Percentiles rank a stretch among this genome's conserved stretches.
phyloP scores from a whole-genome alignment of 2,797 vertebrate species.

The Pantherophis vulpinus region DNA sequence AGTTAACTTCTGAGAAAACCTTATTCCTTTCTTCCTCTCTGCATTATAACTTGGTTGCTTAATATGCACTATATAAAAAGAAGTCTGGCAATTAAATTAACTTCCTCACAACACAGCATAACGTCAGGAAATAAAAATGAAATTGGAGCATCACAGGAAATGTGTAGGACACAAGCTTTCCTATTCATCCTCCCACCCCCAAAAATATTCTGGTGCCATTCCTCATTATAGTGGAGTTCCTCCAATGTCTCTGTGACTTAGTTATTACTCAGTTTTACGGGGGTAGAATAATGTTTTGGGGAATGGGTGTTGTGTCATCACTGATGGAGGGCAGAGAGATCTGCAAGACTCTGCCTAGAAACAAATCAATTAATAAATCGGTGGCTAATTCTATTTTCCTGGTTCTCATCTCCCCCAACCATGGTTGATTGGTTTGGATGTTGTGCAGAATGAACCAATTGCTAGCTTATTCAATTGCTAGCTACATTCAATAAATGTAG shows the following conservation, averaged over 20 bases:
- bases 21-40: background rate
- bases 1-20: background rate
- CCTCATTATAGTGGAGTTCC: background rate
- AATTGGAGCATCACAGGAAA: background rate
- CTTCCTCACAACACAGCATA: background rate
- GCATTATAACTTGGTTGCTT: background rate
- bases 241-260: background rate
- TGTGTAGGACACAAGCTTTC: background rate
- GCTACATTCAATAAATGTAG: background rate
- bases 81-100: background rate
- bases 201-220: background rate
- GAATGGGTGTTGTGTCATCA: background rate
- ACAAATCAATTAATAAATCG: background rate
- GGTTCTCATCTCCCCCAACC: background rate
- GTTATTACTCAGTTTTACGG: background rate
- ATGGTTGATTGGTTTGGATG: background rate
- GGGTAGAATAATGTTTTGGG: background rate
- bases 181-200: background rate
- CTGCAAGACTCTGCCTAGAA: background rate
- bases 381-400: background rate
- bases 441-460: background rate
- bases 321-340: background rate
- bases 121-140: background rate
- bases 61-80: background rate
- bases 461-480: background rate